Evolutionary conservation across 2,888 invertebrate species (phyloP).

Genomic region (Pammene fasciana): DNA sequence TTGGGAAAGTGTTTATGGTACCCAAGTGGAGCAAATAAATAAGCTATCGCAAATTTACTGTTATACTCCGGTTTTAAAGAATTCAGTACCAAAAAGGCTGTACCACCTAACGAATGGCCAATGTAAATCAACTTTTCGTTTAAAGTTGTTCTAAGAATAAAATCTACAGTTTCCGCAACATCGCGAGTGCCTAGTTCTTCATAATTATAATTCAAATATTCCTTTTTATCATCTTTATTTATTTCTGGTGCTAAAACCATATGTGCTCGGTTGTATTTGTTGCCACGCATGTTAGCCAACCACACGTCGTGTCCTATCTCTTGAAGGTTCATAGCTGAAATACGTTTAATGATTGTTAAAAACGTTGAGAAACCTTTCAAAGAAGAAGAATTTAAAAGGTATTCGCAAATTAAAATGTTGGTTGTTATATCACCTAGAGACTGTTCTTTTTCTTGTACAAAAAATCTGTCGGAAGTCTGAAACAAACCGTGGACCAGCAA

Average conservation of each 20-base stretch:
- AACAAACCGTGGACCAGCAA: constrained; percentile 26
- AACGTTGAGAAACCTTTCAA: neutral
- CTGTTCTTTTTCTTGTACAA: constrained; percentile 6
- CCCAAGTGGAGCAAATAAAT: constrained; percentile 68
- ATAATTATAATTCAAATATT: constrained; percentile 70
- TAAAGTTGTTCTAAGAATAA: constrained; percentile 57
- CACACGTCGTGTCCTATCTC: constrained; percentile 89
- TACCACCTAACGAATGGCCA: constrained; percentile 75
- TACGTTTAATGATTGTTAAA: neutral
- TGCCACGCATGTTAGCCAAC: constrained; percentile 93
- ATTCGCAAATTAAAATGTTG: too few species aligned
- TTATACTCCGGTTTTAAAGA: constrained; percentile 65
- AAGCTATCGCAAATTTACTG: constrained; percentile 62
- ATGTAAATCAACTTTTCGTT: constrained; percentile 66
- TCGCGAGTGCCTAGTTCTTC: constrained; percentile 70
- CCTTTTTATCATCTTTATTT: constrained; percentile 45
- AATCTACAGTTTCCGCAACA: constrained; percentile 69
- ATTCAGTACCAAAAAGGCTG: constrained; percentile 61
- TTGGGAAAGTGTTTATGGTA: constrained; percentile 62
- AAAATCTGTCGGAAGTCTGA: constrained; percentile 29
- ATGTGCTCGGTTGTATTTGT: constrained; percentile 86
- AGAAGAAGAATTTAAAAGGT: too few species aligned
- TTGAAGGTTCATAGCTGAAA: constrained; percentile 85
- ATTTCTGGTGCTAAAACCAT: constrained; percentile 57
- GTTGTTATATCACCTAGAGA: constrained; percentile 13